Evolutionary conservation across 2,113 vertebrate genomes (phyloP).

Genomic region (Atlantisia rogersi): DNA sequence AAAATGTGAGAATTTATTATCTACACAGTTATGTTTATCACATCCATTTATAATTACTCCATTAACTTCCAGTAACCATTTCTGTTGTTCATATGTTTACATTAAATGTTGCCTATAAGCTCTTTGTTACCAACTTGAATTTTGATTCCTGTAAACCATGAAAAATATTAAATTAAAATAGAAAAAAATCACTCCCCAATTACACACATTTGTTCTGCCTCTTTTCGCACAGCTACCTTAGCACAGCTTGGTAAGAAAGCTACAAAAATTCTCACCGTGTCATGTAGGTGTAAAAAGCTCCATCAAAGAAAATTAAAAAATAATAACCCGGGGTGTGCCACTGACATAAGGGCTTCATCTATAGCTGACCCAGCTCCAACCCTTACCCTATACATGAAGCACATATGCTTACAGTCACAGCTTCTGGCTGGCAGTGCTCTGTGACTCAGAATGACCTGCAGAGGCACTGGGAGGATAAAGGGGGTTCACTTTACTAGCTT

Average conservation of each 20-base stretch:
- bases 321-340: not conserved
- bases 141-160: not conserved
- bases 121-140: not conserved
- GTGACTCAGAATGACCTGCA: not conserved
- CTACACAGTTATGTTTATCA: not conserved
- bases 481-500: not conserved
- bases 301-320: conserved; percentile 22
- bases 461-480: not conserved
- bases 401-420: not conserved
- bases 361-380: not conserved
- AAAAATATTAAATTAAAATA: not conserved
- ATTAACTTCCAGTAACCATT: not conserved
- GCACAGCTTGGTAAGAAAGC: not conserved
- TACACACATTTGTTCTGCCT: not conserved
- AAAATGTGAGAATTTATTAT: not conserved
- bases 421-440: not conserved
- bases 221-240: not conserved
- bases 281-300: not conserved
- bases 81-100: not conserved
- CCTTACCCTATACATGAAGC: not conserved
- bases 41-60: not conserved
- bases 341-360: not conserved
- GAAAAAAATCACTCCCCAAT: not conserved
- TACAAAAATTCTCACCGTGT: not conserved
- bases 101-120: not conserved